Evolutionary conservation across 2,797 vertebrate genomes (phyloP).

Genomic region (Nothura maculosa): DNA sequence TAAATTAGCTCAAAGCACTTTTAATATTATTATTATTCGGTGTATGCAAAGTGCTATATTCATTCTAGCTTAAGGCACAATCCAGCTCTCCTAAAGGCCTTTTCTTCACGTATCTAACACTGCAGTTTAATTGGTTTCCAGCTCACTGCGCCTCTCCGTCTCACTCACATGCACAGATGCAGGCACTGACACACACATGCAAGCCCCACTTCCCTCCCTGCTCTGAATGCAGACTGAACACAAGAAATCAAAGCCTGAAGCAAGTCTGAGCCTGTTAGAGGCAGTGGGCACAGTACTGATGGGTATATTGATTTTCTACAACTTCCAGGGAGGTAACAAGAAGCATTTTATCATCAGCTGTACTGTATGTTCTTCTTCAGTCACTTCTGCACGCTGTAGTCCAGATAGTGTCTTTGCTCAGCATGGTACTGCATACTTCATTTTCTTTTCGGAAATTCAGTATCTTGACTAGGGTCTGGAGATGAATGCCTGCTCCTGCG

Average conservation of each 20-base stretch:
- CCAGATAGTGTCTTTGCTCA: not conserved
- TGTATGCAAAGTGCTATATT: not conserved
- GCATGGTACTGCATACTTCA: not conserved
- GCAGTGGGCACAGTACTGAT: not conserved
- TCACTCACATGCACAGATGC: not conserved
- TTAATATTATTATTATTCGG: conserved; percentile 8
- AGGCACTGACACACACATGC: fast-evolving
- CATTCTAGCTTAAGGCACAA: not conserved
- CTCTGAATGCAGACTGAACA: not conserved
- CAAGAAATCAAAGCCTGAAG: conserved; percentile 32
- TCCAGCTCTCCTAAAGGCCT: not conserved
- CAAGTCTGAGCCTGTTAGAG: conserved; percentile 33
- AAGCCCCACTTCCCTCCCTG: not conserved
- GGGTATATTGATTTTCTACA: conserved; percentile 57
- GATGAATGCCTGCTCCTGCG: not conserved
- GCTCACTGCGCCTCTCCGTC: not conserved
- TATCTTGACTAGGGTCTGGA: not conserved
- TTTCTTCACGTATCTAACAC: conserved; percentile 34
- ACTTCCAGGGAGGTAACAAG: conserved; percentile 49
- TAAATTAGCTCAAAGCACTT: not conserved
- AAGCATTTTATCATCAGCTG: conserved; percentile 15
- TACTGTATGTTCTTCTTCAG: conserved; percentile 3
- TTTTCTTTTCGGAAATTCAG: not conserved
- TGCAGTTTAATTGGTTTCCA: conserved; percentile 58
- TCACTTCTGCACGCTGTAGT: not conserved